Evolutionary conservation across 2,797 vertebrate genomes (phyloP), one percentile per base, ranked within the genome.

Genomic region (Cygnus olor): DNA sequence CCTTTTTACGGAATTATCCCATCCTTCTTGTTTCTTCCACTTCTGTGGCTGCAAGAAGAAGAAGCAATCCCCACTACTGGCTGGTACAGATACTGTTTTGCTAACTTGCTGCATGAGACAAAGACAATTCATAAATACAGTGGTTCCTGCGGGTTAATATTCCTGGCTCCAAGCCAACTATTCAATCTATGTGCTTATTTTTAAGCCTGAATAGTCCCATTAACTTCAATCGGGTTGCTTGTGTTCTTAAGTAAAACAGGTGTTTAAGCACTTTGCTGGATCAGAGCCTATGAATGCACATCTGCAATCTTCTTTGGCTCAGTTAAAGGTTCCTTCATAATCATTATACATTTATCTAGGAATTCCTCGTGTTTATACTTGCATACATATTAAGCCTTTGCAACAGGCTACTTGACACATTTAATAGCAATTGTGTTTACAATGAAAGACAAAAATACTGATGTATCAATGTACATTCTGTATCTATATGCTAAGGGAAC

Each of bases 201-300:
- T 95, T 93, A 95, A 92, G 90, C 25, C 2, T 94, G 94, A 96
- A 95, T 90, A 85, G 89, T 85, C 80, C 94, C 94, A 95, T 94
- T 96, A 94, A 82, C 40, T 14, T 78, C 93, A 93, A 58, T 80
- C 57, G 89, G 86, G 78, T 63, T 93, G 80, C 88, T 68, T 90
- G 65, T 82, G 61, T 87, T 94, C 90, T 89, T 93, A 94, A 90
- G 64, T 80, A 84, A 94, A 96, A 91, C 80, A 93, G 92, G 85
- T 96, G 94, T 93, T 94, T 94, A 95, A 97, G 84, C 84, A 94
- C 89, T 96, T 96, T 71, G 63, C 82, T 94, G 91, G 91, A 93
- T 90, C 88, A 82, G 18, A 93, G 92, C 89, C 90, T 80, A 30
- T 27, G 71, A 94, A 95, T 16, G 61, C 81, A 71, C 87, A 89